Evolutionary conservation across 2,797 vertebrate species (phyloP).

Genomic region (Benthosema pterotum): DNA sequence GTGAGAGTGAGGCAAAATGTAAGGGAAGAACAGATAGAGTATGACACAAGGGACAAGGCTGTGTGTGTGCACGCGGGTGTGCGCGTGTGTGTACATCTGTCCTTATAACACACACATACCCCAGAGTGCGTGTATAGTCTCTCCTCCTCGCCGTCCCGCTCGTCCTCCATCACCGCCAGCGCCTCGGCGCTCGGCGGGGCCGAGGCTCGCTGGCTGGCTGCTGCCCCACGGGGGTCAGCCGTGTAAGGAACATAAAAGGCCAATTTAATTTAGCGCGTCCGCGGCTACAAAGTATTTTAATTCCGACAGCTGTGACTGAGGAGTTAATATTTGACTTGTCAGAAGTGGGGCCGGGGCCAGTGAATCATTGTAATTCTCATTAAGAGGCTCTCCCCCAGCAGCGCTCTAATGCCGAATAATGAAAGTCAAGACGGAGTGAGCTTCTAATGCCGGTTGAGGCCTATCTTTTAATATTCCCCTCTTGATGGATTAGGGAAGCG

Average conservation of each 20-base stretch:
- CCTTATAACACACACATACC: background rate
- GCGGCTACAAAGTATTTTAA: constrained; percentile 99
- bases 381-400: constrained; percentile 99
- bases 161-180: constrained; percentile 53
- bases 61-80: background rate
- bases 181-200: constrained; percentile 54
- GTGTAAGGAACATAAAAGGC: constrained; percentile 99
- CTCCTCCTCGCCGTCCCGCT: constrained; percentile 40
- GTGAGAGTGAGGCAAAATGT: constrained; percentile 52
- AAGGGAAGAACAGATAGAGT: constrained; percentile 50
- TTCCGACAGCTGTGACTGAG: constrained; percentile 99
- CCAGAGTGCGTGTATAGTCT: constrained; percentile 9
- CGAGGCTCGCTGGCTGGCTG: constrained; percentile 76
- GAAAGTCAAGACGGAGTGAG: constrained; percentile 99
- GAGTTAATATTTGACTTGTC: constrained; percentile 99
- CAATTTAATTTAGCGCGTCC: constrained; percentile 99
- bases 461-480: constrained; percentile 99
- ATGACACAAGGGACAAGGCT: constrained; percentile 58
- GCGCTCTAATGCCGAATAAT: constrained; percentile 99
- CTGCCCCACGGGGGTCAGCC: constrained; percentile 98
- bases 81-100: constrained; percentile 1
- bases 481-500: constrained; percentile 99
- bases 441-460: constrained; percentile 99
- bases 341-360: constrained; percentile 97
- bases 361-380: constrained; percentile 99